Conservation (phyloP, 2,888 invertebrate species). For the Orthosia incerta region DNA sequence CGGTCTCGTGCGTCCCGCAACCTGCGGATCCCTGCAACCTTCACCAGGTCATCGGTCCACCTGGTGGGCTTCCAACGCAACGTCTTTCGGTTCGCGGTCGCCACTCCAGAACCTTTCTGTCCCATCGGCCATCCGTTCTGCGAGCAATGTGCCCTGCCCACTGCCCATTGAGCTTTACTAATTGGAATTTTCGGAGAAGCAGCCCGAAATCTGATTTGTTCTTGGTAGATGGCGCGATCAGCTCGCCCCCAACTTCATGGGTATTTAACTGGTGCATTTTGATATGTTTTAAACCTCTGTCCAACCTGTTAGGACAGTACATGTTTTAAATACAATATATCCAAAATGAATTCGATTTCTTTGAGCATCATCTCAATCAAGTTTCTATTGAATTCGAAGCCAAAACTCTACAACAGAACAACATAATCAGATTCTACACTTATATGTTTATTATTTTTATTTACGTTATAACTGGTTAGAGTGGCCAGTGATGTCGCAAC, state of each 20-base stretch:
- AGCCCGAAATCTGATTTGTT: neutral
- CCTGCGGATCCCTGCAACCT: too few relatives aligned
- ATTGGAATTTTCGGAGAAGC: neutral
- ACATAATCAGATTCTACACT: slow-evolving; percentile 63
- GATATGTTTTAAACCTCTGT: neutral
- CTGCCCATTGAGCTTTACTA: neutral
- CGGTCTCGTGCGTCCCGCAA: too few relatives aligned
- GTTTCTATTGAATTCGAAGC: slow-evolving; percentile 28
- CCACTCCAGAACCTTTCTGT: too few relatives aligned
- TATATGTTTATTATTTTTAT: slow-evolving; percentile 67
- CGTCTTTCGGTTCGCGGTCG: too few relatives aligned
- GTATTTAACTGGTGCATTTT: neutral
- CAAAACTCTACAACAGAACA: slow-evolving; percentile 45
- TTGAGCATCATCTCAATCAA: slow-evolving; percentile 29
- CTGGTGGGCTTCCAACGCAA: too few relatives aligned
- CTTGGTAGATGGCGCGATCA: neutral
- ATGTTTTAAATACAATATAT: neutral
- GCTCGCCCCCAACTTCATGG: neutral
- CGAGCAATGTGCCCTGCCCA: too few relatives aligned
- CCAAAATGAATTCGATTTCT: slow-evolving; percentile 7
- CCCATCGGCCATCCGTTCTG: too few relatives aligned
- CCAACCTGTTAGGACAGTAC: neutral
- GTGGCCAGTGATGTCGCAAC: slow-evolving; percentile 78
- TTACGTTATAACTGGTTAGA: slow-evolving; percentile 61
- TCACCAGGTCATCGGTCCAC: too few relatives aligned